Conservation (phyloP, 2,797 vertebrate genomes). For the Kryptolebias ocellatus region DNA sequence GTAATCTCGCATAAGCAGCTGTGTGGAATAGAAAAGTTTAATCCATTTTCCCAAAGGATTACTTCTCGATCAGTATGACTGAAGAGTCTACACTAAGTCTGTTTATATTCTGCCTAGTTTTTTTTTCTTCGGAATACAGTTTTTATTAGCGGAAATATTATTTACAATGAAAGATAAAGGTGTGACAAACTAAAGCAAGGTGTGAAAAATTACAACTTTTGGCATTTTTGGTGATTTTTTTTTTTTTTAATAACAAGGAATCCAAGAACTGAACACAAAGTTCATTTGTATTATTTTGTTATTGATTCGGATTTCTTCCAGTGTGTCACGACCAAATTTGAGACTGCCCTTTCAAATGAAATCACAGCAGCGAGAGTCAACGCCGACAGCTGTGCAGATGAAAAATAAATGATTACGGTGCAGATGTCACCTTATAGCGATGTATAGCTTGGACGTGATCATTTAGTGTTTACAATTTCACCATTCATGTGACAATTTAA, state of each 20-base stretch:
- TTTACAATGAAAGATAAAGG: constrained; percentile 33
- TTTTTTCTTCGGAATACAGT: constrained; percentile 11
- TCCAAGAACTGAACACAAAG: constrained; percentile 14
- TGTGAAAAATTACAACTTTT: constrained; percentile 1
- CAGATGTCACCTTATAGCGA: constrained; percentile 21
- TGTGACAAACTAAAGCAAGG: constrained; percentile 31
- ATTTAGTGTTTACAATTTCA: constrained; percentile 43
- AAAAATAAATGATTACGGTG: constrained; percentile 34
- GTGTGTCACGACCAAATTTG: constrained; percentile 12
- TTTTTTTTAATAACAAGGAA: not conserved
- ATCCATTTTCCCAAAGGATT: not conserved
- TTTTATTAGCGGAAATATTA: not conserved
- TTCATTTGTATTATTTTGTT: constrained; percentile 19
- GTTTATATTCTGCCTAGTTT: constrained; percentile 8
- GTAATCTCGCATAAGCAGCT: constrained; percentile 14
- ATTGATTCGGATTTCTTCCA: constrained; percentile 17
- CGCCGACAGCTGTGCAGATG: constrained; percentile 17
- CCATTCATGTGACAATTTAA: constrained; percentile 49
- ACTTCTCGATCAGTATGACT: not conserved
- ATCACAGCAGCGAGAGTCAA: constrained; percentile 12
- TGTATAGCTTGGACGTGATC: constrained; percentile 29
- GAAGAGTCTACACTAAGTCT: not conserved
- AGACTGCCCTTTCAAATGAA: constrained; percentile 26
- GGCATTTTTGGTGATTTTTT: not conserved
- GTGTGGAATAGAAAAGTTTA: constrained; percentile 5